Evolutionary conservation across 2,797 vertebrate species (phyloP).

Genomic region (Nasua narica): DNA sequence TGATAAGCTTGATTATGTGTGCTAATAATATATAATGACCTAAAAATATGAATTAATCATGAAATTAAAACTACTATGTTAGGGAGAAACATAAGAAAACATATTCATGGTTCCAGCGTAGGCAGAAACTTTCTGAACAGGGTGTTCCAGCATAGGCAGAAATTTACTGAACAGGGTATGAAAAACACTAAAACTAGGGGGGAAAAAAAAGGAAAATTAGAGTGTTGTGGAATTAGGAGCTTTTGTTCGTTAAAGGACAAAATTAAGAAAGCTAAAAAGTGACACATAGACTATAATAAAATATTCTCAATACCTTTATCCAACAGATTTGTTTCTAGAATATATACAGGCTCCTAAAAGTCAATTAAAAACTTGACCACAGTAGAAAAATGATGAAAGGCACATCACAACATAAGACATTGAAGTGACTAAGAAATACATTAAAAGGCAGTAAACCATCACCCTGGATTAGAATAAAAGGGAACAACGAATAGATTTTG

Average conservation of each 20-base stretch:
- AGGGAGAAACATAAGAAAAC: neutral
- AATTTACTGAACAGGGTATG: neutral
- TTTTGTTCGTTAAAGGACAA: neutral
- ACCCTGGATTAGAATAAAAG: neutral
- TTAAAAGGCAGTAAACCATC: neutral
- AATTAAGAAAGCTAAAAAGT: neutral
- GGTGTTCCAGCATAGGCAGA: neutral
- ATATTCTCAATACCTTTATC: neutral
- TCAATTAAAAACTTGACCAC: neutral
- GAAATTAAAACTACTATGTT: neutral
- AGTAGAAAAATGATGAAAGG: neutral
- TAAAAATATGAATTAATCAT: neutral
- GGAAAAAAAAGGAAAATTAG: neutral
- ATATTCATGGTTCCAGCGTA: neutral
- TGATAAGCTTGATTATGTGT: neutral
- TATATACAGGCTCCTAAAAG: neutral
- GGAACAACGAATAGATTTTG: neutral
- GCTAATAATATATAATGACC: neutral
- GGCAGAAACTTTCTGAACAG: neutral
- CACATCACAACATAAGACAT: neutral
- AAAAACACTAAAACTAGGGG: neutral
- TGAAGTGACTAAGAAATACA: neutral
- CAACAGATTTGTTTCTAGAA: neutral
- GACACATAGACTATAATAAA: neutral
- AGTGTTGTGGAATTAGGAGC: neutral